phyloP scores from a whole-genome alignment of 1,140 invertebrate species.

The Diploscapter pachys region DNA sequence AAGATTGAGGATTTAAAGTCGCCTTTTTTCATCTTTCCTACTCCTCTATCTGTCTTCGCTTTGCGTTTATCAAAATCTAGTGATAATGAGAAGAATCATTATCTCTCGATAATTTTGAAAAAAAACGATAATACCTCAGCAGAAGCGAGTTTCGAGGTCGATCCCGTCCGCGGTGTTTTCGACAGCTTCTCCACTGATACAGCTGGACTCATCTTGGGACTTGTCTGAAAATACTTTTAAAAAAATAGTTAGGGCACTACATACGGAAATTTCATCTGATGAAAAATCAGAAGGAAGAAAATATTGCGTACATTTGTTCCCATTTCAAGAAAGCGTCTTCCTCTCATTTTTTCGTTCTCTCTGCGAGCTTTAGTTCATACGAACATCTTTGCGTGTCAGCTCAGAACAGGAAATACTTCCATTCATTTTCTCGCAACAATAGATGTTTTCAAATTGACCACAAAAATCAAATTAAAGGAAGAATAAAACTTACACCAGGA shows the following conservation, averaged over 20 bases:
- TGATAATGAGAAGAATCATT: too few species aligned
- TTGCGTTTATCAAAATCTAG: too few species aligned
- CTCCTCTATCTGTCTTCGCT: too few species aligned
- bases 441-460: background rate
- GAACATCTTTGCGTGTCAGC: background rate
- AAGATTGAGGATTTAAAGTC: too few species aligned
- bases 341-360: background rate
- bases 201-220: conserved; percentile 18
- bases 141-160: too few species aligned
- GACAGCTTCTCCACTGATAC: conserved; percentile 21
- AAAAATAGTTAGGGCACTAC: background rate
- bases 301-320: too few species aligned
- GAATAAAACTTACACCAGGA: background rate
- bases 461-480: background rate
- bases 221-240: too few species aligned
- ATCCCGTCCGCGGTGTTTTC: background rate
- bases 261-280: background rate
- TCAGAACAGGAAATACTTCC: conserved; percentile 1
- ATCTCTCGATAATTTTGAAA: too few species aligned
- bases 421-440: too few species aligned
- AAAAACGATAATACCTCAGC: too few species aligned
- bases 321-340: background rate
- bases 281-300: too few species aligned
- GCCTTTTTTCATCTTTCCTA: too few species aligned
- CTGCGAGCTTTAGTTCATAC: background rate